phyloP scores from a whole-genome alignment of 1,140 invertebrate species.

The Conus betulinus region DNA sequence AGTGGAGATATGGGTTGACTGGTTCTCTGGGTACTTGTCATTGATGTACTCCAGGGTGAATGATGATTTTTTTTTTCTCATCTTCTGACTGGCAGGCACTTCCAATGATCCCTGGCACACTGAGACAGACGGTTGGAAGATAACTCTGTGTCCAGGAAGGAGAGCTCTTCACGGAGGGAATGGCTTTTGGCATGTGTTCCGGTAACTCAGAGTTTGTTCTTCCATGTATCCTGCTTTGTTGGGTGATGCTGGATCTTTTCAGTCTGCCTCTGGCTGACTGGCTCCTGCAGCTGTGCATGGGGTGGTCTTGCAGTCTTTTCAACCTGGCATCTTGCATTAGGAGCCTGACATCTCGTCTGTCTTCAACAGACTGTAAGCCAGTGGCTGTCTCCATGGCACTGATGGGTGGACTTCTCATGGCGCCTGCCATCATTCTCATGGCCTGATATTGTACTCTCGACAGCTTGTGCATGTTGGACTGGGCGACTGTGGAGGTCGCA shows the following conservation, averaged over 20 bases:
- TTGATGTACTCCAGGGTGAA: no score
- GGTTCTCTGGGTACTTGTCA: no score
- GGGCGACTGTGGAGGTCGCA: not conserved
- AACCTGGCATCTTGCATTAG: slow-evolving; percentile 1
- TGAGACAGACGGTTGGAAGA: not conserved
- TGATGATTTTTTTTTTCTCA: no score
- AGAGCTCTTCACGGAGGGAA: no score
- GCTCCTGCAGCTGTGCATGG: not conserved
- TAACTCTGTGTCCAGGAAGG: no score
- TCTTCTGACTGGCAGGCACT: no score
- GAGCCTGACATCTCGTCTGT: not conserved
- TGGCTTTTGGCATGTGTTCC: not conserved
- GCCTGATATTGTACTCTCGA: not conserved
- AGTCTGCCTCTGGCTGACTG: not conserved
- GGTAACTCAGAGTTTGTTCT: not conserved
- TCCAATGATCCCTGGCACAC: not conserved
- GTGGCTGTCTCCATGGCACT: not conserved
- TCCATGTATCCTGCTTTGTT: not conserved
- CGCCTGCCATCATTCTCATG: slow-evolving; percentile 10
- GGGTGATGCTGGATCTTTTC: not conserved
- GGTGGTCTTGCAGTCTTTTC: not conserved
- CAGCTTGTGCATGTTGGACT: not conserved
- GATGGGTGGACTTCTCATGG: not conserved
- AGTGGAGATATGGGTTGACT: not conserved
- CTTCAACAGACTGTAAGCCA: not conserved